phyloP scores from a whole-genome alignment of 2,888 invertebrate species.

The Parthenolecanium corni region DNA sequence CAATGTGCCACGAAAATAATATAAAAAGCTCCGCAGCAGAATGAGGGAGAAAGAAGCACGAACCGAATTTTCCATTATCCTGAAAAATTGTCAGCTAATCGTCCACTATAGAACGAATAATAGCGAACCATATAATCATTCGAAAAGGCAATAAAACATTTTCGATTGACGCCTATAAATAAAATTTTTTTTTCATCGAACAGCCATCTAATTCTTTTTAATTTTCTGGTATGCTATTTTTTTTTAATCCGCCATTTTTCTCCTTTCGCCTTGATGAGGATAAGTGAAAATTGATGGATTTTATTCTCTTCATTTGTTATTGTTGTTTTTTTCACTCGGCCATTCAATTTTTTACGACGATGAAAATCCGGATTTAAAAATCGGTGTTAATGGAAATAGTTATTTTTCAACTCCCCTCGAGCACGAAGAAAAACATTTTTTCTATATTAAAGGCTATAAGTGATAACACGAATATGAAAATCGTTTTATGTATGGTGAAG shows the following conservation, averaged over 20 bases:
- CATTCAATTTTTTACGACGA: no score
- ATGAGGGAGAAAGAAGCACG: not conserved
- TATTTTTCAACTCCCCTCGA: no score
- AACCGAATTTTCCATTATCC: not conserved
- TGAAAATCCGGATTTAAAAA: no score
- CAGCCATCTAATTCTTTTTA: not conserved
- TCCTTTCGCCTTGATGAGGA: not conserved
- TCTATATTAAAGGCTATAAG: no score
- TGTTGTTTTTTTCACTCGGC: not conserved
- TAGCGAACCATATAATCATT: not conserved
- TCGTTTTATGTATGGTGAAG: no score
- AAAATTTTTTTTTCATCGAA: not conserved
- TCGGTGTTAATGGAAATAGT: no score
- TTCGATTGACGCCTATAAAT: not conserved
- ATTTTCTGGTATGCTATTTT: not conserved
- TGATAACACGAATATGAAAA: no score
- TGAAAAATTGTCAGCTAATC: not conserved
- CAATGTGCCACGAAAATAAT: not conserved
- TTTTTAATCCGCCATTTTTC: no score
- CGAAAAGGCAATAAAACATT: not conserved
- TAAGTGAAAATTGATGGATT: conserved; percentile 2
- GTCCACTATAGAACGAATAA: not conserved
- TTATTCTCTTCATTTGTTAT: not conserved
- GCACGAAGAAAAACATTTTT: no score
- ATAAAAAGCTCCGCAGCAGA: not conserved